Evolutionary conservation across 2,797 vertebrate species (phyloP), one percentile per base, ranked within the genome.

Genomic region (Diglossa cyanea): DNA sequence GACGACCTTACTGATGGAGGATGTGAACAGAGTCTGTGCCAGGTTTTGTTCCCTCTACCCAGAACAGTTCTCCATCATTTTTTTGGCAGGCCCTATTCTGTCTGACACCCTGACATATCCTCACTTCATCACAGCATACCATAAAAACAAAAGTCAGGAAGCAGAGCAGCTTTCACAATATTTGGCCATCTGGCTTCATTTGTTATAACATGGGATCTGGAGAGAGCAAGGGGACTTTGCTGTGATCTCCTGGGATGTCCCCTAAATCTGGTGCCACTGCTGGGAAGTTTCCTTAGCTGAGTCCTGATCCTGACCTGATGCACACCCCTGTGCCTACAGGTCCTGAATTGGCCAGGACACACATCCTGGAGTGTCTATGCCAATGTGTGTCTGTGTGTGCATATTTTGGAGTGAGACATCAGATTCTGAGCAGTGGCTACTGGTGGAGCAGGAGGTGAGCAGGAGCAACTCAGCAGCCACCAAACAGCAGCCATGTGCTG

Each of bases 401-500:
- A 21, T 5, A 11, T 54, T 73, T 75, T 39, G 53, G 39, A 54
- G n/a, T 3, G 30, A 85, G 53, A 40, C 21, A 45, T 7, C 30
- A 24, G 4, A 26, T 24, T 26, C 47, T 35, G 85, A 57, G 20
- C 26, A 42, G 35, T 7, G 71, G 23, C 37, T 33, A 0, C 44
- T 35, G 66, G 14, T 6, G 17, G 55, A 86, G 90, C 73, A 54
- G 51, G 10, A 16, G 30, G 13, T 5, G 40, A 62, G 78, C 61
- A 62, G 61, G n/a, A 47, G 18, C 12, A 0, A 8, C 48, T 11
- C 7, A 10, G 58, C 11, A 16, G 7, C 26, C 67, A 26, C 4
- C 28, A 26, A 35, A n/a, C 5, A 81, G 31, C 11, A 6, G 8
- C 39, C 4, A 0, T 0, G 9, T 3, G 44, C 62, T 20, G 76